phyloP scores from a whole-genome alignment of 35 echinoderm and acorn worm species.

The Stichopus chloronotus region DNA sequence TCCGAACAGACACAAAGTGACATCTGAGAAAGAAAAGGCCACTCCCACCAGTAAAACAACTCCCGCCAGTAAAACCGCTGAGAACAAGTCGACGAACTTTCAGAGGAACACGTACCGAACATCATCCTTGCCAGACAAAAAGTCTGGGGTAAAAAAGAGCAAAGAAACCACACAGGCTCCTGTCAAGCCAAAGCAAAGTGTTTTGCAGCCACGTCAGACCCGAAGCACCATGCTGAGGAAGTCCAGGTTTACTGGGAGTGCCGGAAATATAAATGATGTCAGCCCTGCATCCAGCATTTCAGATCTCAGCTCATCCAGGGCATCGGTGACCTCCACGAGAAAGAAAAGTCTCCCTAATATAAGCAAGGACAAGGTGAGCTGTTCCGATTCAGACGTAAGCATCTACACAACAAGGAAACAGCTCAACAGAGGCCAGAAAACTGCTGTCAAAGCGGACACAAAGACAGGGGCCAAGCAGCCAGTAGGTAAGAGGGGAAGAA shows the following conservation, averaged over 20 bases:
- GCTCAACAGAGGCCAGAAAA: constrained; percentile 27
- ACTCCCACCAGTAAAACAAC: constrained; percentile 61
- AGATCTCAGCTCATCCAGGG: constrained; percentile 82
- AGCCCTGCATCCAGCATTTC: constrained; percentile 92
- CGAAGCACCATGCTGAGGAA: constrained; percentile 90
- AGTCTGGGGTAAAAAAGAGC: constrained; percentile 32
- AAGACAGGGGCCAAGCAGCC: background rate
- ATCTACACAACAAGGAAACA: constrained; percentile 47
- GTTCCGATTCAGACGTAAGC: constrained; percentile 48
- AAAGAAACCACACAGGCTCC: constrained; percentile 49
- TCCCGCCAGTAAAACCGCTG: constrained; percentile 33
- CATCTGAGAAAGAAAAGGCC: constrained; percentile 54
- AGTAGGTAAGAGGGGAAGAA: background rate
- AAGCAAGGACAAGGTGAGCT: constrained; percentile 28
- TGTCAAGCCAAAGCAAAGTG: constrained; percentile 45
- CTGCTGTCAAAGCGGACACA: background rate
- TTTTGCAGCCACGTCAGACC: constrained; percentile 83
- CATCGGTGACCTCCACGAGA: constrained; percentile 30
- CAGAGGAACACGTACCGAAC: constrained; percentile 76
- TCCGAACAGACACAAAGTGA: constrained; percentile 88
- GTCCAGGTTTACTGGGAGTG: constrained; percentile 77
- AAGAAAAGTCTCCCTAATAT: constrained; percentile 59
- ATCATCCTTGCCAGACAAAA: constrained; percentile 69
- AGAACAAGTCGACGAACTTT: constrained; percentile 66
- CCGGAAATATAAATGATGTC: constrained; percentile 73